Evolutionary conservation across 2,797 vertebrate genomes (phyloP).

Genomic region (Carapus acus): DNA sequence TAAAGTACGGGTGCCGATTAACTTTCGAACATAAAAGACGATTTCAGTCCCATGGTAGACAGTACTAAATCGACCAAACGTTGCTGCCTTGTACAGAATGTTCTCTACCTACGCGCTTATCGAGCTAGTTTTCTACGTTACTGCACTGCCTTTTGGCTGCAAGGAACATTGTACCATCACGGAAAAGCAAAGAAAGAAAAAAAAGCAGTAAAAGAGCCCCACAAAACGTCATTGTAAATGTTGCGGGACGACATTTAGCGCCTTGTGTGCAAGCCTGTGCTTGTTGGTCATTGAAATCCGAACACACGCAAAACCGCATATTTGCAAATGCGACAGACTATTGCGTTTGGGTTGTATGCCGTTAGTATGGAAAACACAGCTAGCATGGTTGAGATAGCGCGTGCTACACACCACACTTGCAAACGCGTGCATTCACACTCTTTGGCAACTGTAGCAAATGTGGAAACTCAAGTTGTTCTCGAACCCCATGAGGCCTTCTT

Average conservation of each 20-base stretch:
- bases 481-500: neutral
- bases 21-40: too few relatives aligned
- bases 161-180: constrained; percentile 37
- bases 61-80: constrained; percentile 3
- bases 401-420: constrained; percentile 1
- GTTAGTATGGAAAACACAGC: neutral
- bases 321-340: constrained; percentile 6
- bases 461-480: neutral
- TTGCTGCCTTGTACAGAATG: neutral
- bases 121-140: neutral
- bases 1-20: too few relatives aligned
- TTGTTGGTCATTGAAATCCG: too few relatives aligned
- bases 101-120: constrained; percentile 3
- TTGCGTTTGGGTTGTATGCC: neutral
- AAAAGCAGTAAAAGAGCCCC: constrained; percentile 1
- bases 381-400: neutral
- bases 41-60: too few relatives aligned
- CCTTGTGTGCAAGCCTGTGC: too few relatives aligned
- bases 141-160: constrained; percentile 1
- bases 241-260: too few relatives aligned
- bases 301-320: neutral
- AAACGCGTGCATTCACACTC: constrained; percentile 3
- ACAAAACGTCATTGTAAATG: too few relatives aligned
- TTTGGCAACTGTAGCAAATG: constrained; percentile 50
- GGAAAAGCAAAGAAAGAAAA: neutral